Evolutionary conservation across 2,797 vertebrate species (phyloP).

Genomic region (Phrynocephalus vlangalii): DNA sequence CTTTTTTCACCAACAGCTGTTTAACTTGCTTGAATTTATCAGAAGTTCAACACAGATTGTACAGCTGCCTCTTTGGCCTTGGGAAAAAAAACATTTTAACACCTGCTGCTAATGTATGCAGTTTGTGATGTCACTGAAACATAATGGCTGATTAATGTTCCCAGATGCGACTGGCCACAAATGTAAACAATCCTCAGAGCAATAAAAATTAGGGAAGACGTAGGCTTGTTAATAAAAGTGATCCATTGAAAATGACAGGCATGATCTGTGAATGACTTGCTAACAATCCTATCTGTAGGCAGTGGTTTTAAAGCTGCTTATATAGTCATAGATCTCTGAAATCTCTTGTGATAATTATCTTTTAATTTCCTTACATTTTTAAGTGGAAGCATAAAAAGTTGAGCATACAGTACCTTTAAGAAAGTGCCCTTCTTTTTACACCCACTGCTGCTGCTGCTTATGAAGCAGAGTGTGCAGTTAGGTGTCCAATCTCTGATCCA

Average conservation of each 20-base stretch:
- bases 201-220: neutral
- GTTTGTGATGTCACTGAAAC: neutral
- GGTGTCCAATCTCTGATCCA: no score
- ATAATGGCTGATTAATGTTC: neutral
- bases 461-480: no score
- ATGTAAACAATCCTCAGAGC: neutral
- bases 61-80: constrained; percentile 16
- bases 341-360: neutral
- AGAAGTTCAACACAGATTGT: neutral
- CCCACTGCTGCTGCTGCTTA: no score
- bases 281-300: neutral
- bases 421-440: no score
- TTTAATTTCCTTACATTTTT: no score
- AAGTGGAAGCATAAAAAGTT: no score
- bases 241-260: neutral
- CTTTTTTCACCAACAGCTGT: neutral
- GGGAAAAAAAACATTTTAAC: neutral
- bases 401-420: no score
- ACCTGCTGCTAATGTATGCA: neutral
- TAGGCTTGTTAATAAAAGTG: neutral
- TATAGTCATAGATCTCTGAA: neutral
- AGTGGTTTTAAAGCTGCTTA: neutral
- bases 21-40: constrained; percentile 6
- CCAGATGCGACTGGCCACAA: neutral
- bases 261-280: neutral